Conservation (phyloP, 2,797 vertebrate genomes). For the Phyllotis vaccarum region DNA sequence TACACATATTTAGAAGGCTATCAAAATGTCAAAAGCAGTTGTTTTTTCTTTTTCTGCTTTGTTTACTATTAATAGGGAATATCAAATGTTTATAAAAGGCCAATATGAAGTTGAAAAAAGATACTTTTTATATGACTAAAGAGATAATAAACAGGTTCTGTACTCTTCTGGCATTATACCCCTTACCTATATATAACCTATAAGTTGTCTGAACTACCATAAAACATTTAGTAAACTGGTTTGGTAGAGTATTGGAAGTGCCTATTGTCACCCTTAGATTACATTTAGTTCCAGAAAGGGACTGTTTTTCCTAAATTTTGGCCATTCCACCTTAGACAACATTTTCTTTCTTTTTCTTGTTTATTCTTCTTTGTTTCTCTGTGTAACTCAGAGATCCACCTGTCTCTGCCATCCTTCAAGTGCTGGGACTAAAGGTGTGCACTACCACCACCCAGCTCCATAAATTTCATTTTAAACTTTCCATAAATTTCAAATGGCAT, state of each 20-base stretch:
- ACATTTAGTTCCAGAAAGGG: background rate
- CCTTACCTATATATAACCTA: background rate
- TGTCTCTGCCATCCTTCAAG: background rate
- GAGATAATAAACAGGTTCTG: background rate
- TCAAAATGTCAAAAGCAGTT: constrained; percentile 41
- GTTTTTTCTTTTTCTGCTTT: background rate
- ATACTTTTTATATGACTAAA: background rate
- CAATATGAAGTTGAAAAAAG: background rate
- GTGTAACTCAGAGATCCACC: background rate
- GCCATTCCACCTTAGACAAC: background rate
- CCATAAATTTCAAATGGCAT: background rate
- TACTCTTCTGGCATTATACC: background rate
- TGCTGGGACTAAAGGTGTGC: background rate
- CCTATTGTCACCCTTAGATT: background rate
- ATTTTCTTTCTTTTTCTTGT: background rate
- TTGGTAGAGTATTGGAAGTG: constrained; percentile 23
- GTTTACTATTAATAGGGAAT: constrained; percentile 57
- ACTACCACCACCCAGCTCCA: background rate
- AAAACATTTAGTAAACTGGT: background rate
- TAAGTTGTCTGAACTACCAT: background rate
- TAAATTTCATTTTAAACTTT: background rate
- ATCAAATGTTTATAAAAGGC: constrained; percentile 1
- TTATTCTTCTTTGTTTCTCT: background rate
- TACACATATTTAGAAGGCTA: background rate
- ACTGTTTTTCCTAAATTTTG: background rate